Evolutionary conservation across 92 coral and sea anemone genomes (phyloP).

Genomic region (Porites lobata): DNA sequence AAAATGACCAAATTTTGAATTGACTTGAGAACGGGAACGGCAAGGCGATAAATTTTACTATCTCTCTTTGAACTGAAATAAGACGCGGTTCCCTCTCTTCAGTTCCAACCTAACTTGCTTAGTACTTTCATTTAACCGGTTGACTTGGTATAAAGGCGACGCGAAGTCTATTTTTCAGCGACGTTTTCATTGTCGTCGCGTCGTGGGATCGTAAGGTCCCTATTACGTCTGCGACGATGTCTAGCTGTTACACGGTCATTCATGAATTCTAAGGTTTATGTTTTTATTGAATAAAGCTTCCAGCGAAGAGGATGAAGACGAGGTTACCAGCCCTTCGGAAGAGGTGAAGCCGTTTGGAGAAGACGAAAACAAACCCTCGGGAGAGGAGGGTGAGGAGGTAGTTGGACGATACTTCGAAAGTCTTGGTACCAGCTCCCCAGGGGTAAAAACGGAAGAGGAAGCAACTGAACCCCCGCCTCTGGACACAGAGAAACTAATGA

Average conservation of each 20-base stretch:
- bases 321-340: slow-evolving; percentile 63
- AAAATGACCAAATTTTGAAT: too few species aligned
- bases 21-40: too few species aligned
- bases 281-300: slow-evolving; percentile 36
- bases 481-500: slow-evolving; percentile 42
- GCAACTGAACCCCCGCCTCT: slow-evolving; percentile 53
- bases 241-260: not conserved
- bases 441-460: slow-evolving; percentile 64
- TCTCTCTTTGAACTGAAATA: too few species aligned
- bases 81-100: too few species aligned
- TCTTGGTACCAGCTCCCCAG: slow-evolving; percentile 85
- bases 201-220: too few species aligned
- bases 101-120: too few species aligned
- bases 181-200: too few species aligned
- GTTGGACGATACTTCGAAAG: slow-evolving; percentile 87
- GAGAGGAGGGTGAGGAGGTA: slow-evolving; percentile 72
- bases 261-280: not conserved
- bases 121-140: too few species aligned
- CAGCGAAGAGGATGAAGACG: slow-evolving; percentile 80
- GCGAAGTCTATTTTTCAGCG: too few species aligned
- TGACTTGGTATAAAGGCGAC: too few species aligned
- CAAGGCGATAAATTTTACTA: too few species aligned
- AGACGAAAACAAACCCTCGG: slow-evolving; percentile 62
- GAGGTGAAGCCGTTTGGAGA: slow-evolving; percentile 59
- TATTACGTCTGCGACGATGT: not conserved